Base-by-base conservation (phyloP, 2,113 vertebrate species). In the Nycticryphes semicollaris region DNA sequence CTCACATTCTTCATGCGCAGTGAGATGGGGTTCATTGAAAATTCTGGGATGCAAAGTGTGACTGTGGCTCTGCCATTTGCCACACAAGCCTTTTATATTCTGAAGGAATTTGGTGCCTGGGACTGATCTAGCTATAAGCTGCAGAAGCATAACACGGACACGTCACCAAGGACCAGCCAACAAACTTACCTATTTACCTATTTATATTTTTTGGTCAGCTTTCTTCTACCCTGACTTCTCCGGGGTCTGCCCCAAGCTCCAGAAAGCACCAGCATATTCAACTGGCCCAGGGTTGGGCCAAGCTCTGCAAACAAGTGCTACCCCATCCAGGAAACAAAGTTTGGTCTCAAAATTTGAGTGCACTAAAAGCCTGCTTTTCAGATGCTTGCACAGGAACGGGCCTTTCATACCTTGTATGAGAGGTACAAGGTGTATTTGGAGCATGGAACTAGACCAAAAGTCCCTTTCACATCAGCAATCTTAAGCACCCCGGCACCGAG, bases 401-500 rank as follows among this genome's bases (percentile, higher is more conserved):
- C 69, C 75, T 75, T 57, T 69, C 89, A 82, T 17, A 54, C 4
- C 57, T 47, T 62, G 23, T 23, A 13, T 9, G 37, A 41, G 67
- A 68, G 45, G 69, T 73, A 47, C 27, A 24, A 90, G 82, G 57
- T 50, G n/a, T 50, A 24, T 13, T 25, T 41, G 17, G 72, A 84
- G 31, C 18, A 33, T 27, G 33, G 59, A 94, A 80, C 84, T 51
- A 91, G 50, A 87, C 74, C 69, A 70, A 69, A 92, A 93, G 84
- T 62, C 63, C 81, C 51, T 80, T 91, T 93, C 81, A 89, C 67
- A 47, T 70, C 67, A 92, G 75, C 81, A 92, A 27, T 63, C 94
- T 91, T 82, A 75, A 95, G 59, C 86, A 63, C 81, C 89, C 89
- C 77, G 50, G 89, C 89, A 76, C 28, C 31, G 31, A 94, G 63